Base-by-base conservation (phyloP, 2,888 invertebrate genomes). In the Pheosia gnoma region DNA sequence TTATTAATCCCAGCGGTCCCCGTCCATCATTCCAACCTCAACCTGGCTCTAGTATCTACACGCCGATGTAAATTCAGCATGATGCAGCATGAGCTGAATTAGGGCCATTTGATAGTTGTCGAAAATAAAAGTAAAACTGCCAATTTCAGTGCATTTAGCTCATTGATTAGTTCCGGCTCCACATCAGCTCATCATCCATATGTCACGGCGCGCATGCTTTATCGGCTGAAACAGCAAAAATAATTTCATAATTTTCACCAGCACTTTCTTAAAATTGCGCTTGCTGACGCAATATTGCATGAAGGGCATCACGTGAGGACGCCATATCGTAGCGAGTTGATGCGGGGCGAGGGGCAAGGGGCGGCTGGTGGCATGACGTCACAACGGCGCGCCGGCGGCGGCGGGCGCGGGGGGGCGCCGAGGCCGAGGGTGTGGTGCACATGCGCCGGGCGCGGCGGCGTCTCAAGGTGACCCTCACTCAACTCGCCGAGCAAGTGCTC, bases 361-460 rank as follows among this genome's bases (percentile, higher is more conserved):
- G 71, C 71, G 78, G 60, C 11, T 57, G 80, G 78, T 76, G 78
- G 64, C 69, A 82, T 89, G 89, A 90, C 90, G 91, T 89, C 87
- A 87, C 25, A 25, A 2, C 25, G 25, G 25, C 25, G 25, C 80
- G 62, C 65, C 69, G 71, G 63, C 76, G 75, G 71, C 74, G 70
- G 75, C 62, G 25, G 25, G 25, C 70, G 67, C 60, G 64, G 68
- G 79, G 74, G 70, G 66, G 74, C 74, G 78, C 72, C 73, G 81
- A 75, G 83, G 83, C 74, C 82, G 91, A 90, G 91, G 91, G 93
- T 90, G 91, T 90, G 90, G 91, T 91, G 91, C 91, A 93, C 93
- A 93, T 92, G 93, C 92, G 91, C 91, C 81, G 81, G 80, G 79
- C 70, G 71, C 61, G 78, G 80, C 74, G 74, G 69, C 85, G 86